A percentile compares a stretch with the other conserved stretches of the same genome.
phyloP scores from a whole-genome alignment of 2,113 vertebrate genomes.

The Lutjanus erythropterus region DNA sequence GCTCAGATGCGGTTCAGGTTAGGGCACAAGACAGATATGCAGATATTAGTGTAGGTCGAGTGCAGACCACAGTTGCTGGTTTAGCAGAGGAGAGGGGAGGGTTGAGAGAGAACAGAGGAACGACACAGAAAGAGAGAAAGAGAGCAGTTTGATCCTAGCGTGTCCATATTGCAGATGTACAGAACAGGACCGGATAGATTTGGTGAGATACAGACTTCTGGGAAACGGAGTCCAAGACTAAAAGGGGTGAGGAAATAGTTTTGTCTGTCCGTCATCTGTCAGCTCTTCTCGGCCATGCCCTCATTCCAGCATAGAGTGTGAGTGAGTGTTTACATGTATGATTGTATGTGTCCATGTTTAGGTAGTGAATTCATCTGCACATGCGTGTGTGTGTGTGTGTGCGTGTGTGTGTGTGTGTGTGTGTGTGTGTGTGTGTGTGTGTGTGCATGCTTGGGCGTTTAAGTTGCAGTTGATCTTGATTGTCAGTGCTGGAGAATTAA shows the following conservation, averaged over 20 bases:
- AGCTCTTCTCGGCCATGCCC: slow-evolving; percentile 67
- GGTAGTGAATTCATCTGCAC: slow-evolving; percentile 69
- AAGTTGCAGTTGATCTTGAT: slow-evolving; percentile 84
- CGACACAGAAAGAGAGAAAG: slow-evolving; percentile 59
- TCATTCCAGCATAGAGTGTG: slow-evolving; percentile 72
- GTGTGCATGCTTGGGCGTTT: slow-evolving; percentile 64
- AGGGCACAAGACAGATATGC: slow-evolving; percentile 72
- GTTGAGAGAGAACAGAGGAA: slow-evolving; percentile 56
- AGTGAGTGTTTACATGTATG: slow-evolving; percentile 62
- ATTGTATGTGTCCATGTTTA: slow-evolving; percentile 61
- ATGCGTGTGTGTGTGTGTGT: slow-evolving; percentile 50
- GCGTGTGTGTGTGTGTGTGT: slow-evolving; percentile 46
- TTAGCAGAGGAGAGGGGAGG: slow-evolving; percentile 59
- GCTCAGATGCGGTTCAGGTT: slow-evolving; percentile 69
- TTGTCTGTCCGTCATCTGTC: slow-evolving; percentile 69
- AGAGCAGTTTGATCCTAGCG: slow-evolving; percentile 58
- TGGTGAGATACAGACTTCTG: slow-evolving; percentile 65
- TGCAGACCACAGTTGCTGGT: slow-evolving; percentile 79
- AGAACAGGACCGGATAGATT: slow-evolving; percentile 61
- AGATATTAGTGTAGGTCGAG: slow-evolving; percentile 54
- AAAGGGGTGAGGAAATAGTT: slow-evolving; percentile 52
- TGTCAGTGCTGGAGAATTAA: slow-evolving; percentile 89
- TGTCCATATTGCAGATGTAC: slow-evolving; percentile 68
- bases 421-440: slow-evolving; percentile 40
- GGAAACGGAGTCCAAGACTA: slow-evolving; percentile 58